Evolutionary conservation across 2,888 invertebrate species (phyloP).

Genomic region (Xestia rhomboidea): DNA sequence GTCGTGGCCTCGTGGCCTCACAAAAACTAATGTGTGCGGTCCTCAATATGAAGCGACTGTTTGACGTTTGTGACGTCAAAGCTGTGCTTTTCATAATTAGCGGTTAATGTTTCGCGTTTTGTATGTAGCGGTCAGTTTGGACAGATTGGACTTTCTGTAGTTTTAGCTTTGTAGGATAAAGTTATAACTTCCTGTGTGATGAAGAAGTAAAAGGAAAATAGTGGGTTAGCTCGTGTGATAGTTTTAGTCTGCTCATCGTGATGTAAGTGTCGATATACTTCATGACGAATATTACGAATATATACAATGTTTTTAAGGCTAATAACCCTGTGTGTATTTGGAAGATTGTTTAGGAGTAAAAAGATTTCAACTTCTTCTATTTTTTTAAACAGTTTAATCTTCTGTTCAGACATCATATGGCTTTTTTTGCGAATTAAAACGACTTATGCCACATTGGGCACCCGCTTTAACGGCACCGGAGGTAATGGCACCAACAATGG

Average conservation of each 20-base stretch:
- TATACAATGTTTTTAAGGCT: too few species aligned
- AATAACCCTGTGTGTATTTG: background rate
- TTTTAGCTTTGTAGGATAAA: background rate
- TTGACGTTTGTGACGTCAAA: constrained; percentile 8
- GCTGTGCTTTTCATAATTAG: constrained; percentile 13
- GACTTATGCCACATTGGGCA: too few species aligned
- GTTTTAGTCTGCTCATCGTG: background rate
- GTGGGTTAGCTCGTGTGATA: background rate
- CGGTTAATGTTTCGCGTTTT: constrained; percentile 10
- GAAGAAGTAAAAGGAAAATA: background rate
- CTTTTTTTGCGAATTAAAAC: background rate
- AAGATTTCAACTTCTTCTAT: too few species aligned
- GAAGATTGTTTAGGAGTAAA: background rate
- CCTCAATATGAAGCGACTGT: background rate
- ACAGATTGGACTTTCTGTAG: constrained; percentile 2
- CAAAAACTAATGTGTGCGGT: constrained; percentile 30
- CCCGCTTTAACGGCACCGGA: too few species aligned
- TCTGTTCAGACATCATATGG: background rate
- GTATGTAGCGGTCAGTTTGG: background rate
- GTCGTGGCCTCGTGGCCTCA: constrained; percentile 28
- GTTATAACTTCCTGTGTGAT: background rate
- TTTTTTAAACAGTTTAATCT: background rate
- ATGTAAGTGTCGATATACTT: background rate
- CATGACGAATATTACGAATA: background rate
- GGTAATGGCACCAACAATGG: too few species aligned